Evolutionary conservation across 2,888 invertebrate genomes (phyloP), one percentile per base, ranked within the genome.

Genomic region (Chorisops tibialis): DNA sequence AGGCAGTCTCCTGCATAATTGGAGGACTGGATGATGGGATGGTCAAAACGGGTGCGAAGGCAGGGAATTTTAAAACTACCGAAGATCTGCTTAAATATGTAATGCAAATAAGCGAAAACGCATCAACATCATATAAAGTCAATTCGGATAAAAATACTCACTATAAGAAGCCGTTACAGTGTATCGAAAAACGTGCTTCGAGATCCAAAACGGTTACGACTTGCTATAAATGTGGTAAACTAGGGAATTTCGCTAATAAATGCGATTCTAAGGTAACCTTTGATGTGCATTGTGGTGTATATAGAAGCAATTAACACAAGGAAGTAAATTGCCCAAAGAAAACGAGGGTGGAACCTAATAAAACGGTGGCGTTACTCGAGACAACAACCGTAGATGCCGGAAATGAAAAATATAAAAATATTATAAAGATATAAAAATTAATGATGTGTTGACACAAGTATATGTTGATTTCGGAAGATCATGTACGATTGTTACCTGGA

Each of bases 1-100:
- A 60, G 21, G 60, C 63, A 12, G 54, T 63, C 11, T 63, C 63
- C 1, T 63, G 59, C 30, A 16, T 63, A 2, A 51, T 59, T 16
- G 59, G 52, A 9, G 59, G 59, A n/a, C 37, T 63, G n/a, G 48
- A 59, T 1, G 63, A 63, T 41, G 45, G 16, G 0, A 11, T 63
- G 6, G 38, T 50, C 5, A 63, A 59, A 24, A 63, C 41, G 12
- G 54, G 59, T 14, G 63, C 63, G 3, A 50, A 52, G 21, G 47
- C 52, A 14, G 39, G 39, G 4, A 9, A 37, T 12, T 30, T 38
- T 22, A 45, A 51, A 16, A 41, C 47, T 1, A 59, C 63, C 4
- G 58, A 58, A 35, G 50, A 61, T 38, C 39, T 61, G 1, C 24
- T 50, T 4, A 12, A 51, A 16, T 61, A 61, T 51, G 39, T 61